Evolutionary conservation across 2,888 invertebrate genomes (phyloP).

Genomic region (Drosophila kokeensis): DNA sequence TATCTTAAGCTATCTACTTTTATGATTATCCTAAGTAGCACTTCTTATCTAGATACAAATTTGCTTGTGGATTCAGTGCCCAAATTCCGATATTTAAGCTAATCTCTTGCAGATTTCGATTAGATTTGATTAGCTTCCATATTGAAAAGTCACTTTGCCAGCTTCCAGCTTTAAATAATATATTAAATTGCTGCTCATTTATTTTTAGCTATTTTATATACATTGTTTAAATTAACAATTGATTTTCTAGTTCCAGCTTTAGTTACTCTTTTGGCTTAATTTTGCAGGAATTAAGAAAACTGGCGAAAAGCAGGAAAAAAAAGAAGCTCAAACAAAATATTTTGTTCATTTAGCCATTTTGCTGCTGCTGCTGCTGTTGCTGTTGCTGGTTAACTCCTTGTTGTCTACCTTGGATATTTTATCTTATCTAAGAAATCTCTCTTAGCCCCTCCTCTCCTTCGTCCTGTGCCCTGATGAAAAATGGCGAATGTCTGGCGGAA

Average conservation of each 20-base stretch:
- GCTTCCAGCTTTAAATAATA: background rate
- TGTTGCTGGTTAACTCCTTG: slow-evolving; percentile 32
- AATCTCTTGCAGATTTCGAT: accelerated
- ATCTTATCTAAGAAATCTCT: slow-evolving; percentile 31
- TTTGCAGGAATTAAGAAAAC: slow-evolving; percentile 8
- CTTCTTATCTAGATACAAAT: background rate
- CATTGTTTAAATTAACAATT: background rate
- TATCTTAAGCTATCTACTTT: background rate
- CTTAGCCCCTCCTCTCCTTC: background rate
- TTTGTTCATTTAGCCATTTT: slow-evolving; percentile 39
- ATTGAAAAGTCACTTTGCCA: background rate
- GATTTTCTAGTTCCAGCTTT: background rate
- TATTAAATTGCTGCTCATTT: background rate
- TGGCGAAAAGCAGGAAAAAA: background rate
- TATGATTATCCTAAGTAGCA: background rate
- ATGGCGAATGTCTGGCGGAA: slow-evolving; percentile 69
- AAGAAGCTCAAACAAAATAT: slow-evolving; percentile 21
- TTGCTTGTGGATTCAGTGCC: background rate
- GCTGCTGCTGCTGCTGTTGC: slow-evolving; percentile 6
- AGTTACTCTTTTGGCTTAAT: slow-evolving; percentile 12
- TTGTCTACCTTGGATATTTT: slow-evolving; percentile 34
- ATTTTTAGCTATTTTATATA: background rate
- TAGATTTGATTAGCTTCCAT: background rate
- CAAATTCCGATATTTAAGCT: background rate
- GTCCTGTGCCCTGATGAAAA: slow-evolving; percentile 49